Conservation (phyloP, 2,113 vertebrate genomes). For the Pristiophorus japonicus region DNA sequence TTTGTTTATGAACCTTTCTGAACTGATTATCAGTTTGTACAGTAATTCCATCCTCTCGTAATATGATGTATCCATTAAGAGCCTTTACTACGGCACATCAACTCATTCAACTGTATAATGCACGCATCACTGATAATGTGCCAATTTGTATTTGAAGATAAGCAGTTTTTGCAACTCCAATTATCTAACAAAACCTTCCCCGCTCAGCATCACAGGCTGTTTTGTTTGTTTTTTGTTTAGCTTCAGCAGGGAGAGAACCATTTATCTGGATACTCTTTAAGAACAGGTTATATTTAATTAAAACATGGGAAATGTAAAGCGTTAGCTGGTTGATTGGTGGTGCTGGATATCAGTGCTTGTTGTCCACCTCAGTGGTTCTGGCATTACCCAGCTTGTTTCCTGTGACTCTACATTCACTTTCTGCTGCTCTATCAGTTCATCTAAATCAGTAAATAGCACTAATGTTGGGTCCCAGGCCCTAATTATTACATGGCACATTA, state of each 20-base stretch:
- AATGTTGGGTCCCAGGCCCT: neutral
- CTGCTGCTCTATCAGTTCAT: neutral
- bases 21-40: constrained; percentile 2
- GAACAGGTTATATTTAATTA: constrained; percentile 32
- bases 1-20: neutral
- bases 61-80: constrained; percentile 36
- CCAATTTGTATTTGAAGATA: constrained; percentile 36
- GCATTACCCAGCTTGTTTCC: neutral
- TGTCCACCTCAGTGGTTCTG: constrained; percentile 12
- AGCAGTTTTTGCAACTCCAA: constrained; percentile 30
- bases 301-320: constrained; percentile 6
- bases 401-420: neutral
- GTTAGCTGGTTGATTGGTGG: neutral
- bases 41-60: constrained; percentile 33
- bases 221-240: constrained; percentile 7
- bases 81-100: constrained; percentile 16
- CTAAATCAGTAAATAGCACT: constrained; percentile 4
- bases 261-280: constrained; percentile 17
- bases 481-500: neutral
- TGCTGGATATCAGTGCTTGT: constrained; percentile 3
- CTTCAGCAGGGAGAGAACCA: constrained; percentile 11
- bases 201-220: neutral
- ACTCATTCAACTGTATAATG: constrained; percentile 27
- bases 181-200: constrained; percentile 24
- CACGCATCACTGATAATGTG: constrained; percentile 33